Conservation (phyloP, 1,140 invertebrate genomes). For the Nasonia vitripennis region DNA sequence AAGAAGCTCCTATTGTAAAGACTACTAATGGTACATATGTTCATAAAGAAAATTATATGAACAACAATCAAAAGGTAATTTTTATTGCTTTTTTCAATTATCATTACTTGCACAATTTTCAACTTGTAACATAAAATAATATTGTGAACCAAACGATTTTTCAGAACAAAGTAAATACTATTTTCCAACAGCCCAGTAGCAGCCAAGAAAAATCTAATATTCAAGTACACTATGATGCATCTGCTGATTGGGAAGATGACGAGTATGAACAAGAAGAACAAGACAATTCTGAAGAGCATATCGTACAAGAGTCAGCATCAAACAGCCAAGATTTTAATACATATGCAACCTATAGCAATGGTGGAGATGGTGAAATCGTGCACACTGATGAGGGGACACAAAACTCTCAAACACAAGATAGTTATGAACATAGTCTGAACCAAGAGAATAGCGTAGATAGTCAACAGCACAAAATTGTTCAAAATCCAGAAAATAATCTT, state of each 20-base stretch:
- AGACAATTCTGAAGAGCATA: slow-evolving; percentile 46
- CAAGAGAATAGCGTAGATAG: slow-evolving; percentile 57
- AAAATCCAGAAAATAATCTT: slow-evolving; percentile 70
- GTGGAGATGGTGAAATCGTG: slow-evolving; percentile 16
- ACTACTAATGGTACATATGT: slow-evolving; percentile 46
- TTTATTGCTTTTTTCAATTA: background rate
- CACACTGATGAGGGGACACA: slow-evolving; percentile 53
- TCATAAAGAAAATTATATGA: slow-evolving; percentile 31
- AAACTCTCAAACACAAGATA: slow-evolving; percentile 47
- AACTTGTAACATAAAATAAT: too few species aligned
- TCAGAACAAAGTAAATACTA: background rate
- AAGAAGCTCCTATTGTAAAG: slow-evolving; percentile 31
- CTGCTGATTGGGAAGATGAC: slow-evolving; percentile 71
- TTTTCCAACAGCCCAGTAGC: background rate
- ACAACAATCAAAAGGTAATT: slow-evolving; percentile 27
- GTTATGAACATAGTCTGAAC: slow-evolving; percentile 52
- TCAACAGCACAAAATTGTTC: slow-evolving; percentile 66
- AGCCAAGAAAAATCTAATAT: slow-evolving; percentile 43
- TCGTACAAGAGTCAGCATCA: slow-evolving; percentile 11
- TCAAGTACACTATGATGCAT: slow-evolving; percentile 65
- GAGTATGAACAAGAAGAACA: slow-evolving; percentile 64
- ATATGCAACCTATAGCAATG: slow-evolving; percentile 42
- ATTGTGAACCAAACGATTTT: background rate
- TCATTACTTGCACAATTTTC: too few species aligned
- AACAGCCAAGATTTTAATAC: slow-evolving; percentile 45